A percentile compares a stretch with the other conserved stretches of the same genome.
phyloP scores from a whole-genome alignment of 2,888 invertebrate species.

The Baccha elongata region DNA sequence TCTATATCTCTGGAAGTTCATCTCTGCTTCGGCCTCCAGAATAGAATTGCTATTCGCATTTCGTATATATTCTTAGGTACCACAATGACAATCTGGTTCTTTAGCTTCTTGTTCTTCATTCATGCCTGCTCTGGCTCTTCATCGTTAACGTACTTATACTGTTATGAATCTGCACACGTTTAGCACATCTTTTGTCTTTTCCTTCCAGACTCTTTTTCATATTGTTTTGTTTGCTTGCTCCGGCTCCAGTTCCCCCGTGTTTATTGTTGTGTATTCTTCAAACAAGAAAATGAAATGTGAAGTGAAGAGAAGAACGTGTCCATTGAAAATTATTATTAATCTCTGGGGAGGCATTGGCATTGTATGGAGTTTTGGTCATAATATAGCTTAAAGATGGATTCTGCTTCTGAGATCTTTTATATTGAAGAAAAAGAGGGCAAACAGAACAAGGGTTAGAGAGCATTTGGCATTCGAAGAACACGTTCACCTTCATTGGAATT shows the following conservation, averaged over 20 bases:
- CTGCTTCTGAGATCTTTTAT: background rate
- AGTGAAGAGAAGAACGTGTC: conserved; percentile 62
- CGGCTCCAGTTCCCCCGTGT: background rate
- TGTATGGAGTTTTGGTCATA: conserved; percentile 43
- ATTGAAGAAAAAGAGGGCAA: conserved; percentile 16
- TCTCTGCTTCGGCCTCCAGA: conserved; percentile 11
- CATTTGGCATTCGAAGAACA: conserved; percentile 63
- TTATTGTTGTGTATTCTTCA: conserved; percentile 64
- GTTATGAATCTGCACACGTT: conserved; percentile 67
- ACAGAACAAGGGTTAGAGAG: conserved; percentile 38
- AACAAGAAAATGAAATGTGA: conserved; percentile 70
- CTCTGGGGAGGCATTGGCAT: conserved; percentile 63
- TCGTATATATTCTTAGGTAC: background rate
- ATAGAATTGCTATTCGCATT: conserved; percentile 2
- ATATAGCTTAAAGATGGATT: conserved; percentile 5
- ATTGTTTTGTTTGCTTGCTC: conserved; percentile 31
- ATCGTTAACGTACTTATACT: background rate
- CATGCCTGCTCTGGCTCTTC: background rate
- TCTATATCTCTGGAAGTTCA: conserved; percentile 18
- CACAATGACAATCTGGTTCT: conserved; percentile 41
- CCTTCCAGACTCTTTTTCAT: background rate
- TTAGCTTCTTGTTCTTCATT: conserved; percentile 23
- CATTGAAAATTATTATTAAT: conserved; percentile 73
- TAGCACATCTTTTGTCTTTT: conserved; percentile 40
- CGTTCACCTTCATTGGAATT: conserved; percentile 68